Percentiles rank a stretch among this genome's conserved stretches.
Conservation (phyloP, 2,113 vertebrate genomes). For the Eleginops maclovinus region DNA sequence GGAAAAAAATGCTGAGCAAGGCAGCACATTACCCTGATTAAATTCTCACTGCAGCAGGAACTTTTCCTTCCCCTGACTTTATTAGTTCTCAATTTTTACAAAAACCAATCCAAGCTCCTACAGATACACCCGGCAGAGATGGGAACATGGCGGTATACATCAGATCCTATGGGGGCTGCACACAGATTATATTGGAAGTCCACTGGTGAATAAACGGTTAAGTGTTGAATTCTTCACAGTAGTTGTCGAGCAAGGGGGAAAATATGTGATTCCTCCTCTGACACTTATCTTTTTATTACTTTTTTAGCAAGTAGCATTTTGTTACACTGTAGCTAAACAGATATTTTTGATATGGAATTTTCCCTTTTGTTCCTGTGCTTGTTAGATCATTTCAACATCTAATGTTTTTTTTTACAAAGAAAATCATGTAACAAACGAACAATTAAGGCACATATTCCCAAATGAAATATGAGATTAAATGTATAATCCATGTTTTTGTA, state of each 20-base stretch:
- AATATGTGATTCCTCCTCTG: neutral
- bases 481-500: neutral
- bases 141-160: neutral
- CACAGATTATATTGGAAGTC: neutral
- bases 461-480: neutral
- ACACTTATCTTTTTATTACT: neutral
- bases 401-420: neutral
- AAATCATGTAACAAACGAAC: neutral
- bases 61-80: conserved; percentile 29
- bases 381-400: neutral
- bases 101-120: neutral
- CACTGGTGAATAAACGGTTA: neutral
- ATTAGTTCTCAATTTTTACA: conserved; percentile 30
- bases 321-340: neutral
- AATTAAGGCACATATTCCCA: neutral
- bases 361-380: neutral
- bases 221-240: neutral
- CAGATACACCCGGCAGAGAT: neutral
- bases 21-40: conserved; percentile 48
- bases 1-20: conserved; percentile 65
- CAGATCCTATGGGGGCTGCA: neutral
- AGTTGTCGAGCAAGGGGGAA: neutral
- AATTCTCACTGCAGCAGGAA: conserved; percentile 58
- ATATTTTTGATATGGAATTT: neutral
- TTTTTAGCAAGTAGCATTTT: neutral